Base-by-base conservation (phyloP, 2,797 vertebrate genomes). In the Anabacerthia variegaticeps region DNA sequence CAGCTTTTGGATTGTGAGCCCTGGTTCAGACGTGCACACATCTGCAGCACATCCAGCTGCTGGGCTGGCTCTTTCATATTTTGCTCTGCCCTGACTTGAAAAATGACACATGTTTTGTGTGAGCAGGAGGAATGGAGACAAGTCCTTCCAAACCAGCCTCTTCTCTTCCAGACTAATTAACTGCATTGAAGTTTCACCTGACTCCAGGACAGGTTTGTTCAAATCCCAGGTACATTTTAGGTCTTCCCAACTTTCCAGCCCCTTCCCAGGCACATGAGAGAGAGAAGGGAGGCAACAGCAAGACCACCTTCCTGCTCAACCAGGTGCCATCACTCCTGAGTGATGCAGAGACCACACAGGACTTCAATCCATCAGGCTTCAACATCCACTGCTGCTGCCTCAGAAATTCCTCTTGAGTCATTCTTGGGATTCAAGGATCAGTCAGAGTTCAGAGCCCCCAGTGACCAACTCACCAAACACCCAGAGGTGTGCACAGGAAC, bases 391-490 rank as follows among this genome's bases (percentile, higher is more conserved):
- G 24, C 10, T 5, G 32, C 14, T 0, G 27, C 62, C 66, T 26
- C 84, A 51, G 13, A n/a, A 78, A 81, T 20, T n/a, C 78, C 41
- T 61, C 56, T 12, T 0, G 17, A 89, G 19, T 12, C 59, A 56
- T 49, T 43, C 69, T 4, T 0, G 6, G 41, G 39, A 17, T 21
- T n/a, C 15, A 8, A 26, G 1, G 1, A 2, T 2, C 36, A 26
- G 55, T 8, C 6, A 4, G n/a, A 34, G 34, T 20, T 28, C 39
- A 55, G 28, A 92, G 69, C 6, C 30, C 36, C 55, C 69, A 22
- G 28, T 24, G 68, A 65, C 32, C 37, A 52, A 27, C 15, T 16
- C 74, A 41, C 8, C 36, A 18, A 48, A 63, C 26, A 72, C 55
- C 49, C 85, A 59, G 55, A 79, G 37, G 28, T 37, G 6, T 15